Conservation (phyloP, 1,140 invertebrate species). For the Rhynchophorus ferrugineus region DNA sequence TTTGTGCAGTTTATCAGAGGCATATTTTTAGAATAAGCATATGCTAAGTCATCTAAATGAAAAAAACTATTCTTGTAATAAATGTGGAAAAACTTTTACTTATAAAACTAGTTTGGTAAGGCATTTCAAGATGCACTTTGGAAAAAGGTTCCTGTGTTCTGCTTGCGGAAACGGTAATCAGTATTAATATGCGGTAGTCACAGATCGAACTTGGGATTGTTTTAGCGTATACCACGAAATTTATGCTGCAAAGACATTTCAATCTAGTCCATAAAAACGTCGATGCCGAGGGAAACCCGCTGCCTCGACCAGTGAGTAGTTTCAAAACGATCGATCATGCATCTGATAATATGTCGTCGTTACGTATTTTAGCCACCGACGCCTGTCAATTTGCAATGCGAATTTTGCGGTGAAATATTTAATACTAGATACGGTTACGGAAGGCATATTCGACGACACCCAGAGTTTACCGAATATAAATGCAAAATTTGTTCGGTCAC, state of each 20-base stretch:
- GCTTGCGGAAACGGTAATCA: slow-evolving; percentile 16
- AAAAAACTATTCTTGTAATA: slow-evolving; percentile 18
- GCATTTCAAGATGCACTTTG: slow-evolving; percentile 21
- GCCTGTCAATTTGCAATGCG: slow-evolving; percentile 16
- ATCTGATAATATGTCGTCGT: background rate
- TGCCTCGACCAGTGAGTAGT: slow-evolving; percentile 14
- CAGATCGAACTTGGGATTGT: no score
- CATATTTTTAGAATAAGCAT: slow-evolving; percentile 15
- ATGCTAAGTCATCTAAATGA: slow-evolving; percentile 19
- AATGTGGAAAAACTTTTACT: slow-evolving; percentile 17
- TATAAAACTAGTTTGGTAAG: slow-evolving; percentile 18
- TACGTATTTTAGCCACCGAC: slow-evolving; percentile 11
- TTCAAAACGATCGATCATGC: background rate
- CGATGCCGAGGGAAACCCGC: slow-evolving; percentile 16
- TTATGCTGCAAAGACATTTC: slow-evolving; percentile 18
- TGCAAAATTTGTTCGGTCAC: slow-evolving; percentile 18
- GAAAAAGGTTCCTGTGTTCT: slow-evolving; percentile 16
- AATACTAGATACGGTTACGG: slow-evolving; percentile 16
- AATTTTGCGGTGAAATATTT: slow-evolving; percentile 20
- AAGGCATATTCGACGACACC: slow-evolving; percentile 15
- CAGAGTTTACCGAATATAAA: slow-evolving; percentile 16
- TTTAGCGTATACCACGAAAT: slow-evolving; percentile 18
- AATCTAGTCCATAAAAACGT: slow-evolving; percentile 12
- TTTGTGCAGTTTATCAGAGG: no score
- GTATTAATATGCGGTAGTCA: background rate